Percentiles rank a stretch among this genome's conserved stretches.
Conservation (phyloP, 2,888 invertebrate genomes). For the Andrena praecox region DNA sequence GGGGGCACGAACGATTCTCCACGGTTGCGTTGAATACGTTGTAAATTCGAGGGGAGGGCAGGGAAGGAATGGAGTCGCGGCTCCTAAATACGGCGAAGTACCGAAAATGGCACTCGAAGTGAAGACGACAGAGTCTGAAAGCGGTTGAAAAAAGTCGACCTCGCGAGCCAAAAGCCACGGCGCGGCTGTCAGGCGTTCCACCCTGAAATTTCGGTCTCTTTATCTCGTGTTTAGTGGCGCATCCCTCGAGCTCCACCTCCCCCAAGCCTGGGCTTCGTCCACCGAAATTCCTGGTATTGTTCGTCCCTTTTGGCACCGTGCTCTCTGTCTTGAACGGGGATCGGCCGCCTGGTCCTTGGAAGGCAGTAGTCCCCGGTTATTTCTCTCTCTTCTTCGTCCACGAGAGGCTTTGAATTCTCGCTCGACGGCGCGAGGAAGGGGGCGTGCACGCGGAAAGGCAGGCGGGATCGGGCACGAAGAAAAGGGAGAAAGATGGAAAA, state of each 20-base stretch:
- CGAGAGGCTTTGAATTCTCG: conserved; percentile 68
- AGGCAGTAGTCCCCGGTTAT: conserved; percentile 38
- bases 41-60: neutral
- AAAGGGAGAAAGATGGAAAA: conserved; percentile 52
- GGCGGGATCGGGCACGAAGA: conserved; percentile 10
- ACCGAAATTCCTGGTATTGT: conserved; percentile 70
- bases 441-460: conserved; percentile 37
- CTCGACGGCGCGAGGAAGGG: conserved; percentile 37
- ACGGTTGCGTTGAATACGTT: neutral
- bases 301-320: conserved; percentile 56
- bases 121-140: conserved; percentile 31
- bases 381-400: conserved; percentile 38
- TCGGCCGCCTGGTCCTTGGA: conserved; percentile 30
- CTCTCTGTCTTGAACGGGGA: conserved; percentile 25
- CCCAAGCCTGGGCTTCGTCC: neutral
- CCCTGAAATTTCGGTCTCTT: conserved; percentile 62
- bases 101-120: neutral
- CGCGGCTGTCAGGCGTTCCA: conserved; percentile 48
- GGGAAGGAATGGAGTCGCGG: neutral
- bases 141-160: conserved; percentile 46
- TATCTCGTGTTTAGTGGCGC: conserved; percentile 49
- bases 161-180: conserved; percentile 50
- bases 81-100: neutral
- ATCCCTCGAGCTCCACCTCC: conserved; percentile 8
- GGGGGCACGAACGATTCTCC: neutral